These are phyloP conservation scores for Eudyptes chrysolophus DNA, from an alignment of 2,113 vertebrate genomes.

Conservation along the genomic window DNA sequence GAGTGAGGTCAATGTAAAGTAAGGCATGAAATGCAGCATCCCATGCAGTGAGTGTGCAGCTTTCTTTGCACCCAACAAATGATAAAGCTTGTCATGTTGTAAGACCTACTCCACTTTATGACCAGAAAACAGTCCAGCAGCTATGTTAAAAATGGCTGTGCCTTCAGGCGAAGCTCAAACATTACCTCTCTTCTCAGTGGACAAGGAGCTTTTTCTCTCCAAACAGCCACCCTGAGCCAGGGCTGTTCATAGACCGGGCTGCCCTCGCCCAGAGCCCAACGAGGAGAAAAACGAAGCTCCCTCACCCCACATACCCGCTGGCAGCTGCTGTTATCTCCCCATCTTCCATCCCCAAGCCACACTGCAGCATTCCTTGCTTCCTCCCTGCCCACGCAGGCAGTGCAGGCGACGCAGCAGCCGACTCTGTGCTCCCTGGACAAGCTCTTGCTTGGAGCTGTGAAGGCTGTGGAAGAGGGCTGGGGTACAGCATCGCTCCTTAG, in stretches of 20 bases:
- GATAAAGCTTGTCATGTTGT: neutral
- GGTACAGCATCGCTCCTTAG: accelerated
- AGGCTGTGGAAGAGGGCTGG: neutral
- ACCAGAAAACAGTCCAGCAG: neutral
- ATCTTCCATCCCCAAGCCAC: neutral
- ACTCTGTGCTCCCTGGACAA: neutral
- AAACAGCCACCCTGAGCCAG: neutral
- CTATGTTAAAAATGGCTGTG: neutral
- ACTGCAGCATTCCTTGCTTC: neutral
- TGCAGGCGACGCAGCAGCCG: accelerated
- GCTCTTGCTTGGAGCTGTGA: neutral
- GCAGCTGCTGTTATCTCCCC: neutral
- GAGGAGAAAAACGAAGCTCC: neutral
- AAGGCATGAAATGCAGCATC: neutral
- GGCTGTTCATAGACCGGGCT: neutral
- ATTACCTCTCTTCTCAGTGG: neutral
- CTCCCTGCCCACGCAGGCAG: neutral
- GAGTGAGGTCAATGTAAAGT: neutral
- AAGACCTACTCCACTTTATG: neutral
- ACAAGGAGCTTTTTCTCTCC: neutral
- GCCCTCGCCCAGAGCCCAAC: accelerated
- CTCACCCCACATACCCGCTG: neutral
- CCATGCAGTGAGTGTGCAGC: neutral
- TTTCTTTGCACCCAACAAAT: neutral
- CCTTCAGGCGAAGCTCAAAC: neutral